Percentiles rank a stretch among this genome's conserved stretches.
phyloP scores from a whole-genome alignment of 2,888 invertebrate genomes.

The Gortyna flavago region DNA sequence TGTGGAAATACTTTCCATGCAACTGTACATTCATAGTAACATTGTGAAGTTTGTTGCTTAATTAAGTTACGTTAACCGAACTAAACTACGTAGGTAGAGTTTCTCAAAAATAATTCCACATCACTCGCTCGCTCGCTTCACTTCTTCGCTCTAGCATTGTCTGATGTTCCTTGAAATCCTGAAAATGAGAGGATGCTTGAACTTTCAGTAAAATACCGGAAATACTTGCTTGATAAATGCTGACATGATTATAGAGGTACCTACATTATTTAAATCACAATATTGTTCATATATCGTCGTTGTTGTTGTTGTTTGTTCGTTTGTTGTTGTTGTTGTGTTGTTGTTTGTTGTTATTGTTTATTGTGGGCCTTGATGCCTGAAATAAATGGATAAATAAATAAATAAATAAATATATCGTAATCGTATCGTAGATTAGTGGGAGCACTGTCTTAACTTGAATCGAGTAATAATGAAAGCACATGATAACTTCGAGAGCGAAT shows the following conservation, averaged over 20 bases:
- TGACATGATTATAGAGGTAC: not conserved
- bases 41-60: slow-evolving; percentile 26
- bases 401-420: too few relatives aligned
- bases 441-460: not conserved
- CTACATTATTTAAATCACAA: not conserved
- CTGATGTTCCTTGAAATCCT: not conserved
- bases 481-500: not conserved
- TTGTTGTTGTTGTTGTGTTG: too few relatives aligned
- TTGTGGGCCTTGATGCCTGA: too few relatives aligned
- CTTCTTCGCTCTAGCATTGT: too few relatives aligned
- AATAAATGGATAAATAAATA: too few relatives aligned
- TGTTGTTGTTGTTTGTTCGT: too few relatives aligned
- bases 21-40: slow-evolving; percentile 32
- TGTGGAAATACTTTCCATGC: slow-evolving; percentile 50
- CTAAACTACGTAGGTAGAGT: not conserved
- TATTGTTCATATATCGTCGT: not conserved
- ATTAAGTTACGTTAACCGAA: slow-evolving; percentile 17
- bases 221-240: not conserved
- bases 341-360: too few relatives aligned
- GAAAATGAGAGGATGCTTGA: not conserved
- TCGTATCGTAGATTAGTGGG: not conserved
- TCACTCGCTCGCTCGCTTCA: too few relatives aligned
- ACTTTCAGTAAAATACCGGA: not conserved
- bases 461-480: not conserved
- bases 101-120: not conserved